Evolutionary conservation across 2,888 invertebrate genomes (phyloP).

Genomic region (Eueremaeus valkanovi): DNA sequence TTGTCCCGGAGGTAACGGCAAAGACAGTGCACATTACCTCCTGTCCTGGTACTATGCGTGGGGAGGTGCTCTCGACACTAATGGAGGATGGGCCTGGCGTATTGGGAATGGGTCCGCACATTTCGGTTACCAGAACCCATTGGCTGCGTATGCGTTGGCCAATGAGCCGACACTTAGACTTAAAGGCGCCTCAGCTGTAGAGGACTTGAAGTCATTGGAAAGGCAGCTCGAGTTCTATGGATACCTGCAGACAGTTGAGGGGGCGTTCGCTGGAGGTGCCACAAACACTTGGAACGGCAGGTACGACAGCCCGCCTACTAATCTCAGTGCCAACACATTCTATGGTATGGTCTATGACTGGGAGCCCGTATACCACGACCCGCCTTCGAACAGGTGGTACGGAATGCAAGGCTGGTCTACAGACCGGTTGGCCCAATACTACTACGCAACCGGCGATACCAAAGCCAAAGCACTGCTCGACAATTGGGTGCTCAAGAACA

Average conservation of each 20-base stretch:
- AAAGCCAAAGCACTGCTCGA: neutral
- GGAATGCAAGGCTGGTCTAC: conserved; percentile 10
- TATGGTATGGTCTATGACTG: neutral
- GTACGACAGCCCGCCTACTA: neutral
- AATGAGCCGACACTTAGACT: neutral
- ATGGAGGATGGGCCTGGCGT: conserved; percentile 4
- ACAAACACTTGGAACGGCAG: neutral
- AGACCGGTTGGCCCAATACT: neutral
- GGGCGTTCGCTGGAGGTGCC: neutral
- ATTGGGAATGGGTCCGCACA: neutral
- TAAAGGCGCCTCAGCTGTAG: neutral
- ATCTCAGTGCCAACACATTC: neutral
- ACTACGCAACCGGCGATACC: neutral
- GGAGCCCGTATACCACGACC: conserved; percentile 11
- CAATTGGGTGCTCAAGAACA: conserved; percentile 9
- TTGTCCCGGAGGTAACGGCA: neutral
- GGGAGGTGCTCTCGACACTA: conserved; percentile 7
- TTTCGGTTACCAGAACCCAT: conserved; percentile 9
- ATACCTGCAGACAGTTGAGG: conserved; percentile 6
- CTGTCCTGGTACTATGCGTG: neutral
- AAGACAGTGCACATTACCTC: neutral
- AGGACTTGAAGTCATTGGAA: neutral
- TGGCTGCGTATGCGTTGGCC: neutral
- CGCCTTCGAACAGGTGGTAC: neutral
- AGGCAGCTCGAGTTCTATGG: neutral